phyloP scores from a whole-genome alignment of 1,140 invertebrate species.

The Drosophila sechellia region DNA sequence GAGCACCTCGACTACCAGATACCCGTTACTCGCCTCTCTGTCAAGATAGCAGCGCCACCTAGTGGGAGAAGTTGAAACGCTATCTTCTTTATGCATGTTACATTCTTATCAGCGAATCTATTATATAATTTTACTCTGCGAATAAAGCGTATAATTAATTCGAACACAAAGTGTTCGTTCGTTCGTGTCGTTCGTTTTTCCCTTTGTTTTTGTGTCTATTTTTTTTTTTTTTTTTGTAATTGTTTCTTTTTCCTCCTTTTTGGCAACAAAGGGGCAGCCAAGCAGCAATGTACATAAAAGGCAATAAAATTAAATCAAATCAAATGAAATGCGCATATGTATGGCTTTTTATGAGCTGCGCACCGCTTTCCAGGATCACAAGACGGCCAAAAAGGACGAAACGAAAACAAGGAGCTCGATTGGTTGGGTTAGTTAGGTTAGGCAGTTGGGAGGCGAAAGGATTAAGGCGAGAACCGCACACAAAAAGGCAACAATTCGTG shows the following conservation, averaged over 20 bases:
- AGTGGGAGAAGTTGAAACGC: too few relatives aligned
- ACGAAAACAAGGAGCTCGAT: neutral
- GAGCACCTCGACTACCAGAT: too few relatives aligned
- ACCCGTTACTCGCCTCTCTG: too few relatives aligned
- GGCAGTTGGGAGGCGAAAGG: conserved; percentile 41
- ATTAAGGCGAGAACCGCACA: conserved; percentile 66
- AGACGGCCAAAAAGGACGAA: neutral
- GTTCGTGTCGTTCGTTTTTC: neutral
- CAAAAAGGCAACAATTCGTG: conserved; percentile 40
- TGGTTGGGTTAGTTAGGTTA: conserved; percentile 8
- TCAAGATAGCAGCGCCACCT: too few relatives aligned
- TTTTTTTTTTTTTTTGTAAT: neutral
- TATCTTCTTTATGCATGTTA: too few relatives aligned
- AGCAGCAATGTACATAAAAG: conserved; percentile 57
- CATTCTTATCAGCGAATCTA: too few relatives aligned
- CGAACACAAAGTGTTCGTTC: conserved; percentile 42
- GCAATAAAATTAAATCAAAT: conserved; percentile 82
- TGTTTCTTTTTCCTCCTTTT: conserved; percentile 3
- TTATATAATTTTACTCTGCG: too few relatives aligned
- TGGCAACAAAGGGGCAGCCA: conserved; percentile 45
- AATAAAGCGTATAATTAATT: conserved; percentile 49
- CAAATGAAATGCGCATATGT: conserved; percentile 78
- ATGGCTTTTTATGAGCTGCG: conserved; percentile 66
- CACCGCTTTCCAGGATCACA: neutral
- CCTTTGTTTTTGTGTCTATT: neutral